These are phyloP conservation scores for Tokudaia tokunoshimensis DNA, from an alignment of 2,797 vertebrate species.

Conservation along the genomic window DNA sequence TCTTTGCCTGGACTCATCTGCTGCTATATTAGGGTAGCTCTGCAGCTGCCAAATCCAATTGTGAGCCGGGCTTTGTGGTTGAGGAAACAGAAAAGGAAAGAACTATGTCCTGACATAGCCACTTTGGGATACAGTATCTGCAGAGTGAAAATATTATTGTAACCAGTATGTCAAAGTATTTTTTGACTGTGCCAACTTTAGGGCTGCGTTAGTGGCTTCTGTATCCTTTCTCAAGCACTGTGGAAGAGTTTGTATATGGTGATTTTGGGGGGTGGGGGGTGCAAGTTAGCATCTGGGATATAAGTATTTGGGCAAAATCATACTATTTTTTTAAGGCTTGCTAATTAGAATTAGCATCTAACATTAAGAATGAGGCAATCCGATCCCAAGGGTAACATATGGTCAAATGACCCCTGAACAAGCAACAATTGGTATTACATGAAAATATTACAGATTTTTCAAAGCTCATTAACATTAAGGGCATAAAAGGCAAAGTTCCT, in stretches of 20 bases:
- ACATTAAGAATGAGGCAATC: conserved; percentile 73
- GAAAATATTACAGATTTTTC: conserved; percentile 74
- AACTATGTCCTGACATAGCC: conserved; percentile 80
- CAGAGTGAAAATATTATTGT: conserved; percentile 63
- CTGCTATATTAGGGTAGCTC: conserved; percentile 86
- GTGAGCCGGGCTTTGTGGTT: conserved; percentile 80
- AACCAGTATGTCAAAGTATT: conserved; percentile 66
- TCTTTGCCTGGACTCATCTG: conserved; percentile 87
- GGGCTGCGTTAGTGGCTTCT: not conserved
- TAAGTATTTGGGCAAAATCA: conserved; percentile 37
- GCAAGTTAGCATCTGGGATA: conserved; percentile 47
- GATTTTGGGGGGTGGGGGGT: not conserved
- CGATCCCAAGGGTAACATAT: conserved; percentile 61
- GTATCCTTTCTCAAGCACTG: conserved; percentile 17
- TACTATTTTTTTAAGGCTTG: conserved; percentile 27
- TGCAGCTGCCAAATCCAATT: conserved; percentile 87
- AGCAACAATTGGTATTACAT: conserved; percentile 43
- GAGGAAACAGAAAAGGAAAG: conserved; percentile 82
- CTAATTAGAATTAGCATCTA: conserved; percentile 75
- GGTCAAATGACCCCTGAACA: conserved; percentile 73
- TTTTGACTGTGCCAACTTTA: not conserved
- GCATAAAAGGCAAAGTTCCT: conserved; percentile 74
- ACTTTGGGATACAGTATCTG: conserved; percentile 73
- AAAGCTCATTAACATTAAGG: conserved; percentile 79
- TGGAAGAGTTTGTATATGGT: not conserved